These are phyloP conservation scores for Dasyornis broadbenti DNA, from an alignment of 2,113 vertebrate species.

Conservation along the genomic window DNA sequence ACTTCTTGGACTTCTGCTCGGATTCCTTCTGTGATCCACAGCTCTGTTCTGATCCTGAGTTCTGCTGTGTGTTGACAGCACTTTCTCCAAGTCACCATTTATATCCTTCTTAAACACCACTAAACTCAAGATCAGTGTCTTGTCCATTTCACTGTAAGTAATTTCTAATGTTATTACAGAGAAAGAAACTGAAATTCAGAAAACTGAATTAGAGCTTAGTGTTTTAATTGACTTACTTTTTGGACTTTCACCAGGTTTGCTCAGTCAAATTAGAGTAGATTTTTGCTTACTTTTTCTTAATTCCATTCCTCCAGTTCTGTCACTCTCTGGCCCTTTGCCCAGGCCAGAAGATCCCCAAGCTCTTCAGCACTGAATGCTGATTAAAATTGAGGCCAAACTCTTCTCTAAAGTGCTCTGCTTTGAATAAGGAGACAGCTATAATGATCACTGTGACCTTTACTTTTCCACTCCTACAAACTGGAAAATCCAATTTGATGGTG, in stretches of 20 bases:
- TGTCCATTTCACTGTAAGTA: neutral
- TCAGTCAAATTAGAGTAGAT: neutral
- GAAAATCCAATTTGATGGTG: neutral
- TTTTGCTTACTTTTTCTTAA: constrained; percentile 23
- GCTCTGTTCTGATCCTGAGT: neutral
- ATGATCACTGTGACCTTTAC: neutral
- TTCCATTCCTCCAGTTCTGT: neutral
- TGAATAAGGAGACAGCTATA: neutral
- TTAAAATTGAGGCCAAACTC: constrained; percentile 21
- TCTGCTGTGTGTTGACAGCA: neutral
- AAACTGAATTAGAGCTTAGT: neutral
- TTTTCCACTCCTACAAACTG: constrained; percentile 1
- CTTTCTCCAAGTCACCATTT: neutral
- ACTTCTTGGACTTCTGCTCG: neutral
- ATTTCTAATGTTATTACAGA: neutral
- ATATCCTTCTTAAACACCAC: neutral
- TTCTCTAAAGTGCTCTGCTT: neutral
- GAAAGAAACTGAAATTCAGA: neutral
- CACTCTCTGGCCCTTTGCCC: constrained; percentile 29
- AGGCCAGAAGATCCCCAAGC: neutral
- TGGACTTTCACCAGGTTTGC: constrained; percentile 9
- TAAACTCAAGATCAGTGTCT: neutral
- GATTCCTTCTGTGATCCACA: neutral
- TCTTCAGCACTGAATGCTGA: neutral
- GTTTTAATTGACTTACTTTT: neutral